Percentiles rank a stretch among this genome's conserved stretches.
These are phyloP conservation scores for Tinamus major DNA, from an alignment of 2,797 vertebrate genomes.

Conservation along the genomic window DNA sequence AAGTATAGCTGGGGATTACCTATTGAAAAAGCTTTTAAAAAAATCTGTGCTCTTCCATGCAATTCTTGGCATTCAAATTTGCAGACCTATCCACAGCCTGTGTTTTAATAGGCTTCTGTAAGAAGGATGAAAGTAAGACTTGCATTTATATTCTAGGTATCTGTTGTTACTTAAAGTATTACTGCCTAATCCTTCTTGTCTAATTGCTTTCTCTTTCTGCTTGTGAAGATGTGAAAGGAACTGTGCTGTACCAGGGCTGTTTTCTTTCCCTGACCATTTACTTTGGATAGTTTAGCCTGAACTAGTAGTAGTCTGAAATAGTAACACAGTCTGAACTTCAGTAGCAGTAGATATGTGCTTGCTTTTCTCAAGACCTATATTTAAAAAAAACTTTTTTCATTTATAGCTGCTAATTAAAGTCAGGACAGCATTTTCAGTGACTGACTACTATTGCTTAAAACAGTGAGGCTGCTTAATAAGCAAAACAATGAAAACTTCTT, in stretches of 20 bases:
- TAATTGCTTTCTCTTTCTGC: neutral
- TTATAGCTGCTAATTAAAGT: conserved; percentile 80
- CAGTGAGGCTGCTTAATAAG: conserved; percentile 76
- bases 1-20: neutral
- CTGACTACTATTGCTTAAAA: conserved; percentile 75
- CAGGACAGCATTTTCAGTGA: conserved; percentile 73
- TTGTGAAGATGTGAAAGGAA: neutral
- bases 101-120: neutral
- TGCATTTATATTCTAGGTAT: neutral
- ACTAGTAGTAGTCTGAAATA: too few species aligned
- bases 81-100: neutral
- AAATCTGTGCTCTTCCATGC: fast-evolving
- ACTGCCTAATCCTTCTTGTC: neutral
- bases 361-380: conserved; percentile 39
- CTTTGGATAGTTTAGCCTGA: neutral
- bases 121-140: neutral
- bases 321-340: neutral
- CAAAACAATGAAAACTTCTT: conserved; percentile 30
- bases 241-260: neutral
- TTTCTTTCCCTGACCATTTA: neutral
- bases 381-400: conserved; percentile 16
- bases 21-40: neutral
- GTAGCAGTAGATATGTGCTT: neutral
- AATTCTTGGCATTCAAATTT: neutral
- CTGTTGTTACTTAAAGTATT: neutral